Base-by-base conservation (phyloP, 2,888 invertebrate genomes). In the Gastracanthus pulcherrimus region DNA sequence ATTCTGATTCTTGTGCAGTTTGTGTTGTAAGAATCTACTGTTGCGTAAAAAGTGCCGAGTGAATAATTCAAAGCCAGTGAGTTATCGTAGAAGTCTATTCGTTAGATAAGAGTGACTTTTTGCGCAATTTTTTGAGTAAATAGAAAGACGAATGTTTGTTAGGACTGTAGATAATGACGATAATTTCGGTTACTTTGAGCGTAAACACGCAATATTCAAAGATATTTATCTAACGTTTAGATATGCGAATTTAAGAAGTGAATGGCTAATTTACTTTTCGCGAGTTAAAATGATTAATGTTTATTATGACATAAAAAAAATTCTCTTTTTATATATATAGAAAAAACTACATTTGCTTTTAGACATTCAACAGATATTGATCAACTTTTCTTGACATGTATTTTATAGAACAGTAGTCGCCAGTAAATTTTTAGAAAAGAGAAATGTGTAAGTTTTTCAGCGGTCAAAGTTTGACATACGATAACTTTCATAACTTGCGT, bases 401-500 rank as follows among this genome's bases (percentile, higher is more conserved):
- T 0, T 19, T n/a, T n/a, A n/a, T 7, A 13, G 26, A 51, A 51
- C n/a, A 23, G 55, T 38, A n/a, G 38, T 51, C 5, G 23, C 29
- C 19, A 31, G n/a, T 16, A 58, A 29, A 60, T 55, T 51, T 71
- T 51, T 4, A 16, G 16, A 66, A 66, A 16, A 26, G 26, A 60
- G 45, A 62, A 38, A 71, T 48, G n/a, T 36, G 11, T 36, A 62
- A 74, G 60, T 74, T 74, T 74, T 23, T 19, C 48, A 31, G 34
- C 13, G 23, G 23, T 45, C 29, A 7, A 23, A 77, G 36, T 62
- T 77, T 62, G 71, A 64, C 71, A 19, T n/a, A 45, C 38, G 62
- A 48, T 77, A 36, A 58, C 48, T 48, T 45, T 51, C 23, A 62
- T 62, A 23, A n/a, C 6, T 48, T 16, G 11, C 16, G 34, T 62